Percentiles rank a stretch among this genome's conserved stretches.
Evolutionary conservation across 2,113 vertebrate species (phyloP).

Genomic region (Perccottus glenii): DNA sequence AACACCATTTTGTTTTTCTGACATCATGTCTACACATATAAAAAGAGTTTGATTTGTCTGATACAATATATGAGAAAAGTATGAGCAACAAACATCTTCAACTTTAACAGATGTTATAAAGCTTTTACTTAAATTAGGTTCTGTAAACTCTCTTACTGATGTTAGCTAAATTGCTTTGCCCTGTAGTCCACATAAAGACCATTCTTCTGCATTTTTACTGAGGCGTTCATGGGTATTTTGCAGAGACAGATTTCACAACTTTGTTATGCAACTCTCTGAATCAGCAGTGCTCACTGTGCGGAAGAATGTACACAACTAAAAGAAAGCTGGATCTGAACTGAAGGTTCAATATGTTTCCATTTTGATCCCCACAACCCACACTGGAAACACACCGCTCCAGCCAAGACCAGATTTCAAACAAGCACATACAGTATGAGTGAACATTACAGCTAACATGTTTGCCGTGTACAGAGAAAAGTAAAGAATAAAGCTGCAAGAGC

Average conservation of each 20-base stretch:
- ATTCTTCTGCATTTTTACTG: neutral
- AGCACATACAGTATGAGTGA: slow-evolving; percentile 50
- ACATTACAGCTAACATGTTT: slow-evolving; percentile 67
- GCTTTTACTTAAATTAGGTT: slow-evolving; percentile 30
- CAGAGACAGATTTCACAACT: slow-evolving; percentile 54
- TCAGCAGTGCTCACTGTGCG: slow-evolving; percentile 61
- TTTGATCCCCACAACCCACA: slow-evolving; percentile 70
- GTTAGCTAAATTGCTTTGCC: slow-evolving; percentile 14
- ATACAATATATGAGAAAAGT: slow-evolving; percentile 26
- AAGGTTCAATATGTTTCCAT: slow-evolving; percentile 73
- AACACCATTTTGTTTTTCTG: slow-evolving; percentile 34
- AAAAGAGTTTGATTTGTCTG: slow-evolving; percentile 32
- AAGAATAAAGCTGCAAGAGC: slow-evolving; percentile 44
- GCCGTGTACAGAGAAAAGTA: slow-evolving; percentile 50
- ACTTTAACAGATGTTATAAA: slow-evolving; percentile 32
- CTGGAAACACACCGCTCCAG: slow-evolving; percentile 63
- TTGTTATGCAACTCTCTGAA: slow-evolving; percentile 65
- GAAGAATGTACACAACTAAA: slow-evolving; percentile 71
- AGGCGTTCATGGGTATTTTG: slow-evolving; percentile 37
- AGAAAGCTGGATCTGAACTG: slow-evolving; percentile 60
- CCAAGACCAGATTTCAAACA: slow-evolving; percentile 73
- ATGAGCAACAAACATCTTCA: slow-evolving; percentile 19
- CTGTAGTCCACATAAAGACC: neutral
- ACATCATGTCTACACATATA: slow-evolving; percentile 47
- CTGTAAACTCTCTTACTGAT: slow-evolving; percentile 32